Base-by-base conservation (phyloP, 1,140 invertebrate species). In the Drosophila bocqueti region DNA sequence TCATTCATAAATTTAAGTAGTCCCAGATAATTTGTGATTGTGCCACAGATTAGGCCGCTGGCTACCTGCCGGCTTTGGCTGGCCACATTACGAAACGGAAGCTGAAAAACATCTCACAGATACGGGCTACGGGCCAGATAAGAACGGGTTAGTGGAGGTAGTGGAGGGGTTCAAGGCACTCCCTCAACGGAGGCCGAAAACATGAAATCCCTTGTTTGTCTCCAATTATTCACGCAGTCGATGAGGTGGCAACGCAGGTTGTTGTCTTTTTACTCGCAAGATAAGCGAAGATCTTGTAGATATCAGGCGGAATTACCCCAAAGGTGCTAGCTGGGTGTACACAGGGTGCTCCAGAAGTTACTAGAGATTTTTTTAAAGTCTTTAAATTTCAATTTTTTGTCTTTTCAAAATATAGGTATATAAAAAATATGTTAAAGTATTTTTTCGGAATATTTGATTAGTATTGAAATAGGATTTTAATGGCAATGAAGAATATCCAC, bases 1-100 rank as follows among this genome's bases (percentile, higher is more conserved):
- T 80, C 80, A 86, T 86, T 86, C 84, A 86, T 87, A 87, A 86
- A 87, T 86, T 64, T 69, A 18, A 49, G 40, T 13, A 42, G 50
- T 29, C 66, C 36, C 43, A 72, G 77, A 81, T 84, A 81, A 85
- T 66, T 77, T 49, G 45, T 63, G 69, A 79, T 86, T 79, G 75
- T 82, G 79, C 59, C 81, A 79, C 69, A 82, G 82, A 85, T 81
- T 82, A 82, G 61, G 43, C 45, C 18, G 4, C 45, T 36, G 36
- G 45, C n/a, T 24, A 11, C 43, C 60, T 73, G 49, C 43, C 47
- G 46, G 62, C 18, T 43, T 69, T 43, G 11, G 34, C 26, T 21
- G 11, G 16, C 26, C 29, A 13, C 24, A 21, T 66, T 42, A 45
- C 52, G 43, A 50, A 76, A 61, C 63, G 64, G 57, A 52, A 47